Conservation (phyloP, 2,113 vertebrate genomes). For the Hyla sarda region DNA sequence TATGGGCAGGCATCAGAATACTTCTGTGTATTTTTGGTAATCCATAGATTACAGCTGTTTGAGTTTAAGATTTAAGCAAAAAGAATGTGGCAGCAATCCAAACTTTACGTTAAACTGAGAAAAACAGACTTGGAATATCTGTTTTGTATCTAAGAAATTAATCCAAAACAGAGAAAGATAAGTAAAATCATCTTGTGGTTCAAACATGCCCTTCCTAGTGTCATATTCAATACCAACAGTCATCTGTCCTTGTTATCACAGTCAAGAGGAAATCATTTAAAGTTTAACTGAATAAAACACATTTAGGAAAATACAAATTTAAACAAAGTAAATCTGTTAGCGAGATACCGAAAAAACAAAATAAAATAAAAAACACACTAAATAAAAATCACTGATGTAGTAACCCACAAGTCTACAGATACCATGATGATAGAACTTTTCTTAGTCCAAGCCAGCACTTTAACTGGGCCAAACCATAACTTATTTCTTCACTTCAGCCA, state of each 20-base stretch:
- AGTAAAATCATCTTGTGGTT: constrained; percentile 10
- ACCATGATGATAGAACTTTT: too few species aligned
- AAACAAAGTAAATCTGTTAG: neutral
- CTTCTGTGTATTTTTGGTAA: constrained; percentile 42
- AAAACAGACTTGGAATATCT: constrained; percentile 2
- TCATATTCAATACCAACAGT: neutral
- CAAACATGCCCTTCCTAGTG: constrained; percentile 15
- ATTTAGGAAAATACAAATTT: neutral
- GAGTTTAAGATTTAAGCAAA: constrained; percentile 38
- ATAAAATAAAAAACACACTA: too few species aligned
- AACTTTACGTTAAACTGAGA: constrained; percentile 10
- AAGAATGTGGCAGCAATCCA: constrained; percentile 35
- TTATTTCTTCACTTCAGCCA: too few species aligned
- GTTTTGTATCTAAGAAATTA: constrained; percentile 18
- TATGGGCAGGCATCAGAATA: constrained; percentile 38
- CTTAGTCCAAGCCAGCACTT: too few species aligned
- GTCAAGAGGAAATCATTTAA: neutral
- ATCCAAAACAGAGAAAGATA: constrained; percentile 20
- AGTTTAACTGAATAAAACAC: neutral
- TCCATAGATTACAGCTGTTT: constrained; percentile 49
- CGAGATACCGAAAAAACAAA: neutral
- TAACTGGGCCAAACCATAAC: too few species aligned
- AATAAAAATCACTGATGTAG: too few species aligned
- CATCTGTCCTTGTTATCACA: neutral
- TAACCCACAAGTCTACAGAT: too few species aligned